Conservation (phyloP, 2,113 vertebrate species). For the Actenoides hombroni region DNA sequence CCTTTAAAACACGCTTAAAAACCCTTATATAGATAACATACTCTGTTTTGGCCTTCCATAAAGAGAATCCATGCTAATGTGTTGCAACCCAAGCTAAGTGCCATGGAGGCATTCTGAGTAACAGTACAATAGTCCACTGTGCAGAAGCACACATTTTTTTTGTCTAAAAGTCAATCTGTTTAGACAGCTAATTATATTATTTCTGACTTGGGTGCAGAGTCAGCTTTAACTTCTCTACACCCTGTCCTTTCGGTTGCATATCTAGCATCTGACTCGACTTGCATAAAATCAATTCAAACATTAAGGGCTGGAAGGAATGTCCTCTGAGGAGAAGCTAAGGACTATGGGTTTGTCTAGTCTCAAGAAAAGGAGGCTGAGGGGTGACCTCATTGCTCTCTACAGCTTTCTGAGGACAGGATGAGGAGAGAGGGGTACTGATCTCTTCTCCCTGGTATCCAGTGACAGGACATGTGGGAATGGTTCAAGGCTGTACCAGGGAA, state of each 20-base stretch:
- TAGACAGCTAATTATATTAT: background rate
- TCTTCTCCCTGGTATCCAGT: background rate
- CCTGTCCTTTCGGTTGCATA: background rate
- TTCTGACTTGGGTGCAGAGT: background rate
- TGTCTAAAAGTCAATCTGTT: background rate
- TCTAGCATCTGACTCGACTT: background rate
- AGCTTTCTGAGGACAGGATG: background rate
- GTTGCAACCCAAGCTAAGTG: background rate
- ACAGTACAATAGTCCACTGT: background rate
- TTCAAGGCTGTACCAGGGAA: background rate
- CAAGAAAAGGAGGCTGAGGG: background rate
- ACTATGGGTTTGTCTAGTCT: background rate
- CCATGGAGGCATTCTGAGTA: background rate
- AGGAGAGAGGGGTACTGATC: background rate
- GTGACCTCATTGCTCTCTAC: background rate
- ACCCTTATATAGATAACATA: background rate
- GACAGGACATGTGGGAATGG: fast-evolving
- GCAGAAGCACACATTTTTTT: background rate
- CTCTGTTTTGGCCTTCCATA: background rate
- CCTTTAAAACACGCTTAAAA: background rate
- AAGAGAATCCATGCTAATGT: background rate
- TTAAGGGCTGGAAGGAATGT: background rate
- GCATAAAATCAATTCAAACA: background rate
- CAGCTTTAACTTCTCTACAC: background rate
- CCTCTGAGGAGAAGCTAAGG: background rate